phyloP scores from a whole-genome alignment of 2,797 vertebrate genomes.

The Smutsia temminckii region DNA sequence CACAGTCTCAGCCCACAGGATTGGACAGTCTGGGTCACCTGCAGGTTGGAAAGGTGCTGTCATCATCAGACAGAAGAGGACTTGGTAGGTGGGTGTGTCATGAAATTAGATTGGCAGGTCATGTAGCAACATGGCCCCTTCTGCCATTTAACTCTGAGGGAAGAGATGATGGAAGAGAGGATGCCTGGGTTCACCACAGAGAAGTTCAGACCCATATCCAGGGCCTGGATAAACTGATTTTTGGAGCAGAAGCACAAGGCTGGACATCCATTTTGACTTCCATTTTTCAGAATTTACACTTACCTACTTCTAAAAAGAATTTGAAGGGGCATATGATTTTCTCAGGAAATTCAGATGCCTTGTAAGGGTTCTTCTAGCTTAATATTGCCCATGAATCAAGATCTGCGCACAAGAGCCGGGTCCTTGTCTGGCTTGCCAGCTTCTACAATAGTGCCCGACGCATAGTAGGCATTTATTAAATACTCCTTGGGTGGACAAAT shows the following conservation, averaged over 20 bases:
- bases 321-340: slow-evolving; percentile 8
- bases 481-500: no score
- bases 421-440: no score
- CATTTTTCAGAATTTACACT: slow-evolving; percentile 9
- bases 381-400: background rate
- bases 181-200: background rate
- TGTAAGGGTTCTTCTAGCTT: background rate
- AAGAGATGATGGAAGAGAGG: background rate
- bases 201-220: background rate
- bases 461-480: no score
- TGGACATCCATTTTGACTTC: slow-evolving; percentile 7
- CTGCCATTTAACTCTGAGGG: background rate
- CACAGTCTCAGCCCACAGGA: background rate
- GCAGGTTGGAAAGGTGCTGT: background rate
- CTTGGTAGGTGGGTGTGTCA: rapidly evolving
- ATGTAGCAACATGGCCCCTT: background rate
- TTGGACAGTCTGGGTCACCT: background rate
- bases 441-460: no score
- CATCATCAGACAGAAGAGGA: background rate
- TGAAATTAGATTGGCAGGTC: no score
- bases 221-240: background rate
- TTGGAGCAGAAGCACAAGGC: background rate
- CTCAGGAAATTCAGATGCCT: background rate
- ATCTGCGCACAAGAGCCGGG: no score
- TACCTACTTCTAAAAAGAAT: slow-evolving; percentile 28